Evolutionary conservation across 2,888 invertebrate species (phyloP).

Genomic region (Drosophila buzzatii): DNA sequence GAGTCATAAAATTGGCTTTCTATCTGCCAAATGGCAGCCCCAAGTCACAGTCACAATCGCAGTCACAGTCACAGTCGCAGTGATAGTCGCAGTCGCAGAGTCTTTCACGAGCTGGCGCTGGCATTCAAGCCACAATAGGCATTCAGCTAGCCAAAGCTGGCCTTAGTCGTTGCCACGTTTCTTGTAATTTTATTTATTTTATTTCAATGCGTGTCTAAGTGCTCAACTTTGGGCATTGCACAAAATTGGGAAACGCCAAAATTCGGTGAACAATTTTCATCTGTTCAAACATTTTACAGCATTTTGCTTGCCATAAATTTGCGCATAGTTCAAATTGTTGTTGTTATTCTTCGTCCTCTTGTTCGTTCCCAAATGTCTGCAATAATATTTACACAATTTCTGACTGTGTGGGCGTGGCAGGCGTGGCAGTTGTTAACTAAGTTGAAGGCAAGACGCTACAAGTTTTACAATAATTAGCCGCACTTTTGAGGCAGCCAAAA

Average conservation of each 20-base stretch:
- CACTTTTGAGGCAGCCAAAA: conserved; percentile 27
- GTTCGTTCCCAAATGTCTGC: not conserved
- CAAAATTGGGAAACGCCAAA: conserved; percentile 52
- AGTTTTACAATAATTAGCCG: conserved; percentile 37
- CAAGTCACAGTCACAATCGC: not conserved
- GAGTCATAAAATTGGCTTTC: conserved; percentile 82
- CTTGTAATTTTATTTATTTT: conserved; percentile 79
- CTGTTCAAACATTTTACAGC: conserved; percentile 8
- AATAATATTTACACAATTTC: conserved; percentile 27
- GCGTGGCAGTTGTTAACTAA: conserved; percentile 8
- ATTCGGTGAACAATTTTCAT: conserved; percentile 1
- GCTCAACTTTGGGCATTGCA: conserved; percentile 51
- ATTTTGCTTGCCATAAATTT: conserved; percentile 16
- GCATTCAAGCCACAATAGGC: conserved; percentile 16
- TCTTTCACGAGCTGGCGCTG: not conserved
- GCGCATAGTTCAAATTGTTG: conserved; percentile 50
- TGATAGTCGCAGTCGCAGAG: not conserved
- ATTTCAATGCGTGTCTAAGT: conserved; percentile 78
- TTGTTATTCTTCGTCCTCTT: not conserved
- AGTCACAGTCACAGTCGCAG: not conserved
- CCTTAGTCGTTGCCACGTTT: conserved; percentile 18
- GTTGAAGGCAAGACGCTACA: conserved; percentile 2
- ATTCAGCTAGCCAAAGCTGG: not conserved
- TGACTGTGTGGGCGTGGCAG: not conserved
- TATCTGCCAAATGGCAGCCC: conserved; percentile 64